These are phyloP conservation scores for Cactoblastis cactorum DNA, from an alignment of 2,888 invertebrate species.

Conservation along the genomic window DNA sequence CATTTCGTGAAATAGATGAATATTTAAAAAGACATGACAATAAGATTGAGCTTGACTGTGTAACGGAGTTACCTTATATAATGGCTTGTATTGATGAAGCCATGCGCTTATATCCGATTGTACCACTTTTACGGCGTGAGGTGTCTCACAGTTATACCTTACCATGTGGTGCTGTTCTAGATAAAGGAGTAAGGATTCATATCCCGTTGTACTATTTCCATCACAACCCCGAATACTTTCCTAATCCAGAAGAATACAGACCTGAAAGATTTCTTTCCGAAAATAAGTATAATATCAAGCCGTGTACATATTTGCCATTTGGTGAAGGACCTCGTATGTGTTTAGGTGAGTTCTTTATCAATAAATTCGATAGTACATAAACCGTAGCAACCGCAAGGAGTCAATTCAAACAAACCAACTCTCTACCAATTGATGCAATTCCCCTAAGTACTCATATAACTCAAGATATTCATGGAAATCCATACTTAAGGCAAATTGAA, in stretches of 20 bases:
- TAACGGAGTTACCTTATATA: conserved; percentile 38
- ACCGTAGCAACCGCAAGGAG: no score
- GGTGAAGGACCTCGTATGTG: conserved; percentile 60
- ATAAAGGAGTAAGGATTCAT: conserved; percentile 51
- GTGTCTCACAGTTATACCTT: conserved; percentile 48
- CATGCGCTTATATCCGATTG: conserved; percentile 50
- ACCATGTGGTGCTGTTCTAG: conserved; percentile 42
- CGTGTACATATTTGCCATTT: conserved; percentile 56
- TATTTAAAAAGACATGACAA: conserved; percentile 35
- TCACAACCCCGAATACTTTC: conserved; percentile 43
- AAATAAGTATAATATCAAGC: conserved; percentile 39
- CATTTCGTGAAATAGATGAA: conserved; percentile 39
- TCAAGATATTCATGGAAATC: no score
- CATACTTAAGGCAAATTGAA: no score
- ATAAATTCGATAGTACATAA: neutral
- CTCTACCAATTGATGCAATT: no score
- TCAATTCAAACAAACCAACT: no score
- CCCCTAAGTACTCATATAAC: no score
- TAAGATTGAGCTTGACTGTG: conserved; percentile 36
- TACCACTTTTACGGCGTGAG: conserved; percentile 46
- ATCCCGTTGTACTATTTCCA: conserved; percentile 54
- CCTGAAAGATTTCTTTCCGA: conserved; percentile 54
- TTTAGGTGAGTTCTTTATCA: conserved; percentile 45
- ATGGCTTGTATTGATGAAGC: conserved; percentile 48
- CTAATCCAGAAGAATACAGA: conserved; percentile 45